Conservation (phyloP, 2,888 invertebrate genomes). For the Neoascia interrupta region DNA sequence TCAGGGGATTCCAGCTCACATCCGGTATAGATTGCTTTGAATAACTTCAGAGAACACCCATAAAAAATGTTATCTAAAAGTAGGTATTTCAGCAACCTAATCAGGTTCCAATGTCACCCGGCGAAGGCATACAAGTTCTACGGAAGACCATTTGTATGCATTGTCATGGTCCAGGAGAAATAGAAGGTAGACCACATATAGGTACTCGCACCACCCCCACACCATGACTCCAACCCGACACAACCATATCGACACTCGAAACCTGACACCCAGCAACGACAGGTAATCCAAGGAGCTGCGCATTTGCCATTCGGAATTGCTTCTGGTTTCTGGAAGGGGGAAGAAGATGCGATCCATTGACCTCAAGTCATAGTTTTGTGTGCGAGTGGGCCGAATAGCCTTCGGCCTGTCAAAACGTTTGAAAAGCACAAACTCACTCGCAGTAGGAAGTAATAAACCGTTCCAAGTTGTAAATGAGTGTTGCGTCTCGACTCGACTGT, state of each 20-base stretch:
- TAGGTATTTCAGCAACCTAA: slow-evolving; percentile 27
- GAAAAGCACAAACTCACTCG: slow-evolving; percentile 37
- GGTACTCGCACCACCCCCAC: not conserved
- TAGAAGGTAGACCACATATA: slow-evolving; percentile 44
- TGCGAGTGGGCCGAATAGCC: slow-evolving; percentile 42
- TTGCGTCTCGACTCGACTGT: slow-evolving; percentile 22
- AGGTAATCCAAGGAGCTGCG: slow-evolving; percentile 34
- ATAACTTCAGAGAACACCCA: not conserved
- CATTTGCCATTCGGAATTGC: slow-evolving; percentile 33
- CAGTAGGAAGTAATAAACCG: slow-evolving; percentile 44
- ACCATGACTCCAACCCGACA: slow-evolving; percentile 13
- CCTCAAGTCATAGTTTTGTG: slow-evolving; percentile 37
- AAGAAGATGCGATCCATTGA: slow-evolving; percentile 52
- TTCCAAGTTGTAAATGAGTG: slow-evolving; percentile 36
- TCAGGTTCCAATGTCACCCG: slow-evolving; percentile 41
- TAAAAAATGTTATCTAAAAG: slow-evolving; percentile 24
- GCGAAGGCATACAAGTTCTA: not conserved
- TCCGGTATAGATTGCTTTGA: slow-evolving; percentile 17
- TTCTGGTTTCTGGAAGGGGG: slow-evolving; percentile 5
- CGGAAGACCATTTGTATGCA: slow-evolving; percentile 37
- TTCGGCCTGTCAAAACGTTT: slow-evolving; percentile 56
- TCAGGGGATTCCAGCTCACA: slow-evolving; percentile 22
- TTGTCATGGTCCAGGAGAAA: slow-evolving; percentile 52
- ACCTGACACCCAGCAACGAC: slow-evolving; percentile 37
- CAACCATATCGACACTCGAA: not conserved